Evolutionary conservation across 2,113 vertebrate species (phyloP).

Genomic region (Aegypius monachus): DNA sequence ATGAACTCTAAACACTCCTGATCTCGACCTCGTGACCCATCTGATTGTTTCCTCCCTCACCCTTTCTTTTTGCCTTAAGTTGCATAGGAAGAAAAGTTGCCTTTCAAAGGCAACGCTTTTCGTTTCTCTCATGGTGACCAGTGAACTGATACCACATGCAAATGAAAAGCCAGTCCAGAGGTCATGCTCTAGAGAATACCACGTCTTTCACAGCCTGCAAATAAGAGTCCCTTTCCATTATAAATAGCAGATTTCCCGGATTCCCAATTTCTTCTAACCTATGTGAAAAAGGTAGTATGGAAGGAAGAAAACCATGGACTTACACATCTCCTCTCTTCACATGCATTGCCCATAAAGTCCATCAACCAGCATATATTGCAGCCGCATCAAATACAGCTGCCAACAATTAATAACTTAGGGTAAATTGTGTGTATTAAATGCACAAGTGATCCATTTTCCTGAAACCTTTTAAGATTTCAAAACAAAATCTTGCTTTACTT

Average conservation of each 20-base stretch:
- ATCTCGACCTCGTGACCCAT: conserved; percentile 11
- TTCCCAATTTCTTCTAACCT: background rate
- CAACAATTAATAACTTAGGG: background rate
- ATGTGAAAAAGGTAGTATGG: background rate
- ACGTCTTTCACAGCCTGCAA: background rate
- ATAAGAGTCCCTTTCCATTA: background rate
- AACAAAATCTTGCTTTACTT: background rate
- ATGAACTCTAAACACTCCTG: conserved; percentile 21
- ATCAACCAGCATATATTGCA: background rate
- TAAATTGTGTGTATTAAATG: no score
- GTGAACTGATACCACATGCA: background rate
- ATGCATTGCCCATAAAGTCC: background rate
- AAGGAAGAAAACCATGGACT: background rate
- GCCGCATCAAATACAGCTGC: background rate
- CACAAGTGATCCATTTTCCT: background rate
- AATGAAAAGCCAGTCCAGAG: background rate
- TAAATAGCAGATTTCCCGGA: background rate
- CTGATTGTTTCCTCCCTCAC: background rate
- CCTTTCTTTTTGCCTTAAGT: background rate
- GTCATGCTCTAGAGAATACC: background rate
- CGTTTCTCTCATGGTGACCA: background rate
- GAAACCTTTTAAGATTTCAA: background rate
- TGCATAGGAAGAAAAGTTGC: background rate
- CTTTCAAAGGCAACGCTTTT: background rate
- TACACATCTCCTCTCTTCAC: background rate